Base-by-base conservation (phyloP, 2,797 vertebrate species). In the Huso huso region DNA sequence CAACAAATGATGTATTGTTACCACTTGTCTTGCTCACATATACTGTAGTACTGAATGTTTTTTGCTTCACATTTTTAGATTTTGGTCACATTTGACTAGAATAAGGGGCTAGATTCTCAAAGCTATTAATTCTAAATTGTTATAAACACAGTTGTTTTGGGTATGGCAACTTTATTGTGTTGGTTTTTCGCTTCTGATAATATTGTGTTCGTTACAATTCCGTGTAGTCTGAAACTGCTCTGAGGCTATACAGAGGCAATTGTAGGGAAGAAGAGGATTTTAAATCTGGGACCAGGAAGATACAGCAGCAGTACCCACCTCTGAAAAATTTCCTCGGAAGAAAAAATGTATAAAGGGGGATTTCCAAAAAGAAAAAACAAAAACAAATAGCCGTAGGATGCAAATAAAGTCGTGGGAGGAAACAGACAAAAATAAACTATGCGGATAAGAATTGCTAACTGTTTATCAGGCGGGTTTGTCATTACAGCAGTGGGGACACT, bases 381-480 rank as follows among this genome's bases (percentile, higher is more conserved):
- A 63, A 78, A 79, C 82, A 81, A 70, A 82, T 86, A 79, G 82
- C 81, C 81, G 81, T 78, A 80, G 67, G 80, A 72, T 52, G 73
- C 69, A 71, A 76, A 73, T 72, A 74, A 72, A 69, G 71, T 73
- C 69, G 48, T 68, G 66, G 12, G 8, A 10, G 67, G 61, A 10
- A 12, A 9, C 8, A 57, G 63, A 68, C n/a, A 68, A 68, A 69
- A 15, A 69, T 11, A 65, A 15, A 63, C n/a, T 51, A 53, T 12
- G 13, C 50, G 15, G 12, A 60, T 51, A n/a, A 50, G 49, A 23
- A 37, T 53, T 0, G 51, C 52, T 11, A 3, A 6, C 6, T n/a
- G n/a, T 13, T 61, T 61, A 10, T 9, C 5, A 9, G 18, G 4
- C 6, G 3, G 60, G 60, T 23, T 9, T 13, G 60, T 7, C 12